Evolutionary conservation across 2,888 invertebrate genomes (phyloP), one percentile per base, ranked within the genome.

Genomic region (Callosobruchus maculatus): DNA sequence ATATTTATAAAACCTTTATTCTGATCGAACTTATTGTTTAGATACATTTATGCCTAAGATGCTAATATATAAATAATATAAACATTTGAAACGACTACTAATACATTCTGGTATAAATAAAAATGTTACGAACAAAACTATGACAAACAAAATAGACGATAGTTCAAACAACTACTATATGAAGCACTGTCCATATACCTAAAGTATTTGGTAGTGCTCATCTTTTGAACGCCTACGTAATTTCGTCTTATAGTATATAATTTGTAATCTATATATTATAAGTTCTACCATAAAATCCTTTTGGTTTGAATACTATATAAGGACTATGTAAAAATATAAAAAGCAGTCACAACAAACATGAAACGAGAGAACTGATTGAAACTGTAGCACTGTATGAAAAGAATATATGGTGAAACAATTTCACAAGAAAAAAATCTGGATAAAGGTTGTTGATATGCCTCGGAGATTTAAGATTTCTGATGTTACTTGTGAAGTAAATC

Each of bases 181-280:
- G 70, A 78, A 76, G 76, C 76, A 75, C 75, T 73, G 76, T 77
- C 77, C 74, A 30, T 69, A 81, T 81, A 81, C 80, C 80, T 80
- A 80, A 75, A 30, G 72, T 70, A 72, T 73, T 72, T 76, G 74
- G 76, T 81, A 81, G 80, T 80, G 80, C 79, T 79, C 75, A 80
- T 80, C 80, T 80, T 80, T 77, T 75, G 49, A 75, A 70, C 78
- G 73, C 72, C 77, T 78, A 70, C 75, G 71, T 75, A 76, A 68
- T 49, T 77, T 78, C 79, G 81, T 81, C 81, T 82, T 80, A 81
- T 72, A 82, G 82, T 82, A 82, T 82, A 82, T 82, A 82, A 82
- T 79, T 76, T 75, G 77, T 77, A 75, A 78, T 75, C 82, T 82
- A 82, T 82, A 82, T 82, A 82, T 82, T 80, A 78, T 81, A 82